Evolutionary conservation across 2,888 invertebrate species (phyloP), one percentile per base, ranked within the genome.

Genomic region (Caenorhabditis sp.): DNA sequence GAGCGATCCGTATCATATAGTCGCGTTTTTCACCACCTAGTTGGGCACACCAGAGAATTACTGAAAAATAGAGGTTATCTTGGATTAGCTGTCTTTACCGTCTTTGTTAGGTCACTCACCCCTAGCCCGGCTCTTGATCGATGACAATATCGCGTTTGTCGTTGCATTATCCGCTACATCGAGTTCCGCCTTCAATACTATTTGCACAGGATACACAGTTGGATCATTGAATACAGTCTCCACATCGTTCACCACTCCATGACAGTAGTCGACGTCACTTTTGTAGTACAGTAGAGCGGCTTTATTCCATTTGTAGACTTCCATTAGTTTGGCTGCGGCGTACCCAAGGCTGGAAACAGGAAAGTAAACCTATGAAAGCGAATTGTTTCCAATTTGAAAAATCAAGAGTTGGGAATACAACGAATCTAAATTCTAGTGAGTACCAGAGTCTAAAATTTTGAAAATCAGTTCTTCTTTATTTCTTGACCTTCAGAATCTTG

Each of bases 321-420:
- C 83, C 14, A 86, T 38, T 1, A 86, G 61, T 79, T 74, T 72
- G 10, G 58, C 51, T 1, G 76, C 47, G 0, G 80, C 80, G 24
- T 56, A 59, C 1, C 86, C 86, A n/a, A 86, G 68, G 5, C 85
- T 85, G 38, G n/a, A 31, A 31, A n/a, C n/a, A n/a, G n/a, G n/a
- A n/a, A n/a, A n/a, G n/a, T n/a, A n/a, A n/a, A n/a, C n/a, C n/a
- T n/a, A n/a, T n/a, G n/a, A n/a, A n/a, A n/a, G n/a, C n/a, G n/a
- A n/a, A n/a, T n/a, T n/a, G n/a, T n/a, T n/a, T n/a, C n/a, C n/a
- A n/a, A n/a, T n/a, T n/a, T n/a, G n/a, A n/a, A n/a, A n/a, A n/a
- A n/a, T n/a, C n/a, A n/a, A n/a, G n/a, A n/a, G n/a, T n/a, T n/a
- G n/a, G n/a, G n/a, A n/a, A n/a, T n/a, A n/a, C n/a, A n/a, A n/a